Evolutionary conservation across 2,888 invertebrate genomes (phyloP).

Genomic region (Apodemia mormo): DNA sequence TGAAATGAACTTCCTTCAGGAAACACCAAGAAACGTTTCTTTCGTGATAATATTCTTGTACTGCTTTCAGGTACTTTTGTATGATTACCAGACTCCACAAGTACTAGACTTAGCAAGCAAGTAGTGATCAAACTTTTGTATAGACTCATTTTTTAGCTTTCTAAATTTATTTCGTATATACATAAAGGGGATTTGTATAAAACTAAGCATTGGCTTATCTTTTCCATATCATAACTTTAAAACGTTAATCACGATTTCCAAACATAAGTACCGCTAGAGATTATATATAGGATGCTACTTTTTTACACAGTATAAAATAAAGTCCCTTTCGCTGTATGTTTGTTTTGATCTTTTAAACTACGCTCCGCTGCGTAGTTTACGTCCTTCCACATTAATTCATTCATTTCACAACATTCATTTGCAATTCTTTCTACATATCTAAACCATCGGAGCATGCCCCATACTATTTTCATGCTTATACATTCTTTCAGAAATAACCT

Average conservation of each 20-base stretch:
- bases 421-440: too few relatives aligned
- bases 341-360: too few relatives aligned
- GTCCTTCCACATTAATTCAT: too few relatives aligned
- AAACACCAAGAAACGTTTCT: slow-evolving; percentile 81
- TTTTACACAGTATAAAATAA: too few relatives aligned
- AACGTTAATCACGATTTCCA: slow-evolving; percentile 59
- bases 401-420: too few relatives aligned
- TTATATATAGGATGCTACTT: slow-evolving; percentile 46
- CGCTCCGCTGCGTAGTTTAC: too few relatives aligned
- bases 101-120: neutral
- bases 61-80: slow-evolving; percentile 22
- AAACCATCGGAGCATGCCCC: too few relatives aligned
- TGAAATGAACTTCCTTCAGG: slow-evolving; percentile 83
- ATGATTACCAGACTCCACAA: neutral
- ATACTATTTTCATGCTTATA: too few relatives aligned
- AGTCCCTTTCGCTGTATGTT: too few relatives aligned
- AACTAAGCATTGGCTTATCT: slow-evolving; percentile 40
- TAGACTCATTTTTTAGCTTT: neutral
- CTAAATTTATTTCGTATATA: slow-evolving; percentile 2
- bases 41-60: slow-evolving; percentile 65
- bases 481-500: too few relatives aligned
- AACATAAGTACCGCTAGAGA: slow-evolving; percentile 51
- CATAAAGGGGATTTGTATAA: slow-evolving; percentile 35
- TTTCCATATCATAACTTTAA: slow-evolving; percentile 31
- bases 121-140: neutral